Base-by-base conservation (phyloP, 2,888 invertebrate genomes). In the Heliconius hortense region DNA sequence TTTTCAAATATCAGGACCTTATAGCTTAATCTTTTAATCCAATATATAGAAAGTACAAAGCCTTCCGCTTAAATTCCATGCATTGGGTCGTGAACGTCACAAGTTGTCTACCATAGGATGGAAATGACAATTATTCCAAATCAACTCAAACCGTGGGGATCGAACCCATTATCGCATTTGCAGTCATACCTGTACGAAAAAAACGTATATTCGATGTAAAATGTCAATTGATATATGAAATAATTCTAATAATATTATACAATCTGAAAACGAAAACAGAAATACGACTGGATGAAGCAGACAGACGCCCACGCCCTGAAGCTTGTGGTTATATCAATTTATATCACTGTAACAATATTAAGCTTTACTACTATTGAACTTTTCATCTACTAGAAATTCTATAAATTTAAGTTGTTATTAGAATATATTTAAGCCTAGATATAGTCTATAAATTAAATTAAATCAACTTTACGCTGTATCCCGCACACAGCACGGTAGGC, bases 291-390 rank as follows among this genome's bases (percentile, higher is more conserved):
- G 7, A 66, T 66, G 66, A 39, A 15, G 8, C 66, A 39, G 64
- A 64, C 39, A 39, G 35, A 39, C 64, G 64, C 39, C 66, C 39
- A 66, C 66, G n/a, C 24, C 5, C 24, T 18, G 18, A 2, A 18
- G 26, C 24, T 18, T 24, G 26, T 24, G 35, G 39, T 66, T 66
- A 18, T 43, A 66, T 66, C 39, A 66, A 66, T 66, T 66, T 66
- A 24, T 66, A 43, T 66, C 24, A n/a, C 8, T 39, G 35, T 64
- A 64, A 64, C n/a, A 63, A 63, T 63, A 64, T 35, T 64, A 66
- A 66, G 39, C 43, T 66, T 66, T 66, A 66, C 39, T 24, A 35
- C 35, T 10, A 39, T 39, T 43, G 7, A 66, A 39, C 3, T 39
- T 66, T 66, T 39, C 39, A 43, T 39, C 39, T 43, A 39, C n/a